Evolutionary conservation across 2,888 invertebrate genomes (phyloP).

Genomic region (Meloe dianella): DNA sequence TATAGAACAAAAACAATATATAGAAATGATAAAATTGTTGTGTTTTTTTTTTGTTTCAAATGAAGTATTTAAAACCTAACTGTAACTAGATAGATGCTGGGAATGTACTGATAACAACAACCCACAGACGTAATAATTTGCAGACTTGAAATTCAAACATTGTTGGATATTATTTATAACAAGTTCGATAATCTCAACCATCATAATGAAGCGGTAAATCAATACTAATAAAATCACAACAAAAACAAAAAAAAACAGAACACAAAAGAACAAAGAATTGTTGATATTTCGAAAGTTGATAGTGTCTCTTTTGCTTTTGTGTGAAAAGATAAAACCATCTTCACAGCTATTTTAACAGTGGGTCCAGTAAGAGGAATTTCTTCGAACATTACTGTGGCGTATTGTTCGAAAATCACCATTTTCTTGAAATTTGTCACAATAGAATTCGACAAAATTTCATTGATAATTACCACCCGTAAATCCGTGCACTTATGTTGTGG

Average conservation of each 20-base stretch:
- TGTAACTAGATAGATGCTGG: slow-evolving; percentile 13
- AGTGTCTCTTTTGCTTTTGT: too few species aligned
- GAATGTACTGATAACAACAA: slow-evolving; percentile 6
- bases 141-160: slow-evolving; percentile 10
- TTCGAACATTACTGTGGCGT: not conserved
- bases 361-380: too few species aligned
- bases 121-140: slow-evolving; percentile 11
- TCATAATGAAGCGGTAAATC: not conserved
- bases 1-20: not conserved
- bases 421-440: not conserved
- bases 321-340: not conserved
- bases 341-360: not conserved
- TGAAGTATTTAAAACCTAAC: slow-evolving; percentile 1
- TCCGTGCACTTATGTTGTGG: too few species aligned
- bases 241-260: too few species aligned
- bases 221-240: too few species aligned
- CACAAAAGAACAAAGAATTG: too few species aligned
- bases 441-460: not conserved
- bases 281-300: not conserved
- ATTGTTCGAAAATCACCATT: not conserved
- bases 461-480: not conserved
- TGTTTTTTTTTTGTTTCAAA: not conserved
- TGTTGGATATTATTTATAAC: slow-evolving; percentile 5
- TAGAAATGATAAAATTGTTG: slow-evolving; percentile 4
- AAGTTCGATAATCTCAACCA: not conserved